These are phyloP conservation scores for Taenioides sp. DNA, from an alignment of 2,797 vertebrate species.

Conservation along the genomic window DNA sequence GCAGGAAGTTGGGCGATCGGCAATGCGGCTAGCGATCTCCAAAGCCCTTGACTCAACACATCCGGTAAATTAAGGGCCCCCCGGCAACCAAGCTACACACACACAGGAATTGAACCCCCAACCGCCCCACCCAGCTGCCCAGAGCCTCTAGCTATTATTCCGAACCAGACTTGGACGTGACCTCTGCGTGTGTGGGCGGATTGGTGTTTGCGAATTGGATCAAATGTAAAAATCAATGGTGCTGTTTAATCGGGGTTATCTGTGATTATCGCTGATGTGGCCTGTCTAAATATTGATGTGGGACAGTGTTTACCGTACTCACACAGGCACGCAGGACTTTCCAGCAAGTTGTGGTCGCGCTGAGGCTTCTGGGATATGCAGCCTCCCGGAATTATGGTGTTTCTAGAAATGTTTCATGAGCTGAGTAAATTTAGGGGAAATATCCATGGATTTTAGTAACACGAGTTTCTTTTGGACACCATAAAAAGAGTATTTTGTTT, in stretches of 20 bases:
- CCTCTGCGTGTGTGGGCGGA: conserved; percentile 12
- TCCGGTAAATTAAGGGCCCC: conserved; percentile 51
- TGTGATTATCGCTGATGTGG: conserved; percentile 42
- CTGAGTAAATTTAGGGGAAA: neutral
- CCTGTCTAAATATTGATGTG: conserved; percentile 58
- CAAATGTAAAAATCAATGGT: conserved; percentile 42
- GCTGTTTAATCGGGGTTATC: conserved; percentile 49
- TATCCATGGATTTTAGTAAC: too few species aligned
- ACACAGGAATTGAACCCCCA: neutral
- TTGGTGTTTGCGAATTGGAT: conserved; percentile 31
- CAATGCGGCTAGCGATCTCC: conserved; percentile 27
- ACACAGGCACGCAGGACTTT: neutral
- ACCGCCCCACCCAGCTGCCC: conserved; percentile 34
- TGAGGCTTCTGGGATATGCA: neutral
- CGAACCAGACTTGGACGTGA: conserved; percentile 29
- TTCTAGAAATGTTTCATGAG: neutral
- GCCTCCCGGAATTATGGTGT: neutral
- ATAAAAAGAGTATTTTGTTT: neutral
- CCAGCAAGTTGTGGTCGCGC: neutral
- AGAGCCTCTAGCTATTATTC: conserved; percentile 21
- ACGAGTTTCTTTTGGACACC: neutral
- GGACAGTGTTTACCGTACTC: conserved; percentile 16
- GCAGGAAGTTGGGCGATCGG: conserved; percentile 38
- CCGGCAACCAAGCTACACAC: conserved; percentile 23
- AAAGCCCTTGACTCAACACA: conserved; percentile 62